Evolutionary conservation across 2,797 vertebrate genomes (phyloP).

Genomic region (Urocyon cinereoargenteus): DNA sequence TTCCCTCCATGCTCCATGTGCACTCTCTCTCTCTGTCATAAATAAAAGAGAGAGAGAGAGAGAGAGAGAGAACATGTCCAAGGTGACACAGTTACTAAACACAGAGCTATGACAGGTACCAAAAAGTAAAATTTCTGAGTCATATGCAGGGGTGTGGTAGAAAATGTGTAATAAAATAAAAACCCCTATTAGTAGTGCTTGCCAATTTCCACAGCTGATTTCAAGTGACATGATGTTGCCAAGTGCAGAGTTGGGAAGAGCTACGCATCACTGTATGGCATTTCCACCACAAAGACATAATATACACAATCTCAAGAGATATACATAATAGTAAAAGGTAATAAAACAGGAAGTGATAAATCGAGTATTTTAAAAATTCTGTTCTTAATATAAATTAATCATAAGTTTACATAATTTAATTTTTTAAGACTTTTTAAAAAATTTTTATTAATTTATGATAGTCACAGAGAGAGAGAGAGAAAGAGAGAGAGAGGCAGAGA

Average conservation of each 20-base stretch:
- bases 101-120: not conserved
- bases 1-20: too few relatives aligned
- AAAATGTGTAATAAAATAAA: not conserved
- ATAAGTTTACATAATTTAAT: not conserved
- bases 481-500: too few relatives aligned
- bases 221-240: not conserved
- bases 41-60: too few relatives aligned
- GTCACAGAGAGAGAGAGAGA: too few relatives aligned
- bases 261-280: rapidly evolving
- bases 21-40: too few relatives aligned
- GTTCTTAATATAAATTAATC: not conserved
- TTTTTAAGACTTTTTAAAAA: too few relatives aligned
- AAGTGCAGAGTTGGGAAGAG: not conserved
- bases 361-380: not conserved
- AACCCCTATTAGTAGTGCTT: not conserved
- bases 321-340: not conserved
- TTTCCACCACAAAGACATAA: not conserved
- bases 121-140: not conserved
- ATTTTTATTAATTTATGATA: too few relatives aligned
- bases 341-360: not conserved
- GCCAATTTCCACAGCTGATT: not conserved
- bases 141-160: not conserved
- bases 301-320: too few relatives aligned
- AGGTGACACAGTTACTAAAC: not conserved
- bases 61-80: not conserved